Percentiles rank a stretch among this genome's conserved stretches.
Conservation (phyloP, 1,140 invertebrate genomes). For the Eufriesea mexicana region DNA sequence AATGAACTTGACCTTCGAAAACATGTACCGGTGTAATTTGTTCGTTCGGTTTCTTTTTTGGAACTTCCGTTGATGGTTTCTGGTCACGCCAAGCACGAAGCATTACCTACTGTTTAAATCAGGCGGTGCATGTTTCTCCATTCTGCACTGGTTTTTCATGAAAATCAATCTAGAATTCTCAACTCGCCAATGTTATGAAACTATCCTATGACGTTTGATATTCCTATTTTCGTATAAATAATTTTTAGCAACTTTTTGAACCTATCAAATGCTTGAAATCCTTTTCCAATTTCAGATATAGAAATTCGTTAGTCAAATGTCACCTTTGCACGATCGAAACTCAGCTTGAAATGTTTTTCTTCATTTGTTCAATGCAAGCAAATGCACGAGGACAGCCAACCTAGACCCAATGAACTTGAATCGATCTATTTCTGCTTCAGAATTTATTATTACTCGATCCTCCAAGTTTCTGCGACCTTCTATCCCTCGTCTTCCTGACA, state of each 20-base stretch:
- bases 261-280: neutral
- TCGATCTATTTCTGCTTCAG: conserved; percentile 49
- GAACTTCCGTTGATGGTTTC: conserved; percentile 49
- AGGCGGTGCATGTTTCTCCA: neutral
- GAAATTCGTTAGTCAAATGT: neutral
- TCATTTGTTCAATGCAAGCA: neutral
- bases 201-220: neutral
- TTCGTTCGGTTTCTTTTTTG: conserved; percentile 30
- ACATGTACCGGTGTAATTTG: conserved; percentile 6
- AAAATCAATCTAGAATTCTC: conserved; percentile 13
- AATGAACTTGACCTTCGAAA: conserved; percentile 39
- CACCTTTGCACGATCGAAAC: neutral
- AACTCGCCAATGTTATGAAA: neutral
- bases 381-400: conserved; percentile 1
- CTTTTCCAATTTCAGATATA: neutral
- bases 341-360: neutral
- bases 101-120: conserved; percentile 1
- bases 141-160: neutral
- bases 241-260: neutral
- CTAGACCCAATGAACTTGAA: conserved; percentile 54
- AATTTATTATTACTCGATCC: conserved; percentile 55
- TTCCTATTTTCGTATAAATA: neutral
- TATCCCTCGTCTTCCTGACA: conserved; percentile 35
- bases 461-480: conserved; percentile 38
- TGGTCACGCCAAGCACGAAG: conserved; percentile 63